Base-by-base conservation (phyloP, 30 jellyfish, hydroid and myxozoan species). In the Chrysaora quinquecirrha region DNA sequence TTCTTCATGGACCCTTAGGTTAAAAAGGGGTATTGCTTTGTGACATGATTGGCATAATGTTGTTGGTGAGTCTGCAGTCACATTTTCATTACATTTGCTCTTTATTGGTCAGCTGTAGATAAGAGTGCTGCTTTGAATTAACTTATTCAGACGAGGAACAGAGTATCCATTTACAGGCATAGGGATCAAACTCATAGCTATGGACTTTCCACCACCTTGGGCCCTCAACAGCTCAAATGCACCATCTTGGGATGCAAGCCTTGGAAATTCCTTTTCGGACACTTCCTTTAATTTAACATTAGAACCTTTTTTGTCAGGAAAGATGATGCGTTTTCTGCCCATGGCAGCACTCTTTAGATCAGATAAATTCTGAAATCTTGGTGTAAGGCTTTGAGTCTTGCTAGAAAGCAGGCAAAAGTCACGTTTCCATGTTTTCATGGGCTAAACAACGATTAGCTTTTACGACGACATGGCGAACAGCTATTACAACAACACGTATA, bases 151-250 rank as follows among this genome's bases (percentile, higher is more conserved):
- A 38, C 54, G 14, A 14, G 54, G 54, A 38, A 38, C 14, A 38
- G 54, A 38, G 54, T 38, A 38, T 38, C 54, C 54, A 38, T 38
- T 38, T 38, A 14, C 54, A 38, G 54, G 54, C 54, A 38, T 38
- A 14, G 54, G 54, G 14, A 38, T 38, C 14, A 38, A 38, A 38
- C 54, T 38, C 6, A 38, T 38, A 38, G 54, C 11, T 14, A 6
- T 38, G 54, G 54, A 38, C 54, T 38, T 6, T 38, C 54, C 54
- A 38, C 54, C 54, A 38, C 54, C 54, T 3, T 38, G 54, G 54
- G 54, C 54, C 54, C 54, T 38, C 54, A 38, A 38, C 54, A 38
- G 54, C 54, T 38, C 54, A 38, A 38, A 38, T 38, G 54, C 54
- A 38, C 54, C 54, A 38, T 38, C 54, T 14, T 38, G 54, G 14